phyloP scores from a whole-genome alignment of 2,888 invertebrate species.

The Dynastes maya region DNA sequence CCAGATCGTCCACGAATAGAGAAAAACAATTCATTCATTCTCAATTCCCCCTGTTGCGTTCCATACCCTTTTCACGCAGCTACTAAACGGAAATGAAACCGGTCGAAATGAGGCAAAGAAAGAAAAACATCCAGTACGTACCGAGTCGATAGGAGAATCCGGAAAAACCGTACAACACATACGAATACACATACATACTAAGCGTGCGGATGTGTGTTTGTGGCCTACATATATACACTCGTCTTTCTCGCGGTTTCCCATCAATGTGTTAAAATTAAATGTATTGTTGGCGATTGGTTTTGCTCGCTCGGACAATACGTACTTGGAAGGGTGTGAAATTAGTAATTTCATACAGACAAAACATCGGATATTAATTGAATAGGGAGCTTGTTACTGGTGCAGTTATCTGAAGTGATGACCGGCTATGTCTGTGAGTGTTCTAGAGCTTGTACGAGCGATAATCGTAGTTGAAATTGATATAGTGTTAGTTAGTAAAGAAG shows the following conservation, averaged over 20 bases:
- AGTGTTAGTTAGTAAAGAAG: no score
- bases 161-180: background rate
- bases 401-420: slow-evolving; percentile 18
- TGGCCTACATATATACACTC: no score
- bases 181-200: background rate
- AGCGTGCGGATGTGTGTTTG: no score
- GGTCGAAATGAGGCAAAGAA: background rate
- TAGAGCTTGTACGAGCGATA: no score
- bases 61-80: background rate
- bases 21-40: slow-evolving; percentile 6
- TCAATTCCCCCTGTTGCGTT: background rate
- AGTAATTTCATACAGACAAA: slow-evolving; percentile 35
- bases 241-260: background rate
- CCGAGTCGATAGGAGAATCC: background rate
- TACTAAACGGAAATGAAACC: slow-evolving; percentile 24
- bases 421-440: no score
- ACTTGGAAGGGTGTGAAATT: slow-evolving; percentile 40
- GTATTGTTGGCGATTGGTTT: slow-evolving; percentile 39
- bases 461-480: no score
- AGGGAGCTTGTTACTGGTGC: background rate
- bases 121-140: slow-evolving; percentile 14
- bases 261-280: slow-evolving; percentile 40
- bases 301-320: slow-evolving; percentile 24
- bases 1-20: background rate
- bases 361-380: slow-evolving; percentile 36